Evolutionary conservation across 1,140 invertebrate species (phyloP), one percentile per base, ranked within the genome.

Genomic region (Proctacanthus coquilletti): DNA sequence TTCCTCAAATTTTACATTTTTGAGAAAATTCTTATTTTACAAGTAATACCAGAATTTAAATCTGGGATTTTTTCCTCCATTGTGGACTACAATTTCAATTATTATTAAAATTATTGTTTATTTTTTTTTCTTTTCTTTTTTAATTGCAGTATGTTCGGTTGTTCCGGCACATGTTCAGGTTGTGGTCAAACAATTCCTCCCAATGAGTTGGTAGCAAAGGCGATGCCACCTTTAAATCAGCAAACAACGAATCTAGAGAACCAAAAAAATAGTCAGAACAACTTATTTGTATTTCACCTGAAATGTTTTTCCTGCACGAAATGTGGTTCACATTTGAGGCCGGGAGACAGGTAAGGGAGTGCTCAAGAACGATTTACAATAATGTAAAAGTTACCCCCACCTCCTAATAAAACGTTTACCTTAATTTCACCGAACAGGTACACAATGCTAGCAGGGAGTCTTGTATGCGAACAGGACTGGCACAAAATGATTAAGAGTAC

Each of bases 301-400:
- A 88, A 87, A 68, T 93, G 87, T 66, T 94, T 94, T 69, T 74
- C 77, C 44, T 94, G 88, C 69, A 85, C 81, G 59, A 89, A 89
- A 58, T 94, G 88, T 61, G 77, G 82, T 45, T 72, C 74, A 46
- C 79, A 79, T 62, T 75, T 94, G 44, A 74, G 81, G 52, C 75
- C 83, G 42, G 88, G 88, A 45, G 87, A 92, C 72, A 79, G 84
- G 72, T 81, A 61, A 65, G 56, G n/a, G n/a, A n/a, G n/a, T n/a
- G n/a, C n/a, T 41, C 10, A 25, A 18, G 4, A 21, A 29, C 4
- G n/a, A 9, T 8, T 18, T 18, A 14, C 5, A 30, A 38, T 38
- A 25, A 30, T 11, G 3, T 5, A 14, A 35, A 36, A 25, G 6
- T 21, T 15, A 21, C 20, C n/a, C n/a, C n/a, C n/a, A n/a, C n/a